phyloP scores from a whole-genome alignment of 2,113 vertebrate genomes.

The Anoura caudifer region DNA sequence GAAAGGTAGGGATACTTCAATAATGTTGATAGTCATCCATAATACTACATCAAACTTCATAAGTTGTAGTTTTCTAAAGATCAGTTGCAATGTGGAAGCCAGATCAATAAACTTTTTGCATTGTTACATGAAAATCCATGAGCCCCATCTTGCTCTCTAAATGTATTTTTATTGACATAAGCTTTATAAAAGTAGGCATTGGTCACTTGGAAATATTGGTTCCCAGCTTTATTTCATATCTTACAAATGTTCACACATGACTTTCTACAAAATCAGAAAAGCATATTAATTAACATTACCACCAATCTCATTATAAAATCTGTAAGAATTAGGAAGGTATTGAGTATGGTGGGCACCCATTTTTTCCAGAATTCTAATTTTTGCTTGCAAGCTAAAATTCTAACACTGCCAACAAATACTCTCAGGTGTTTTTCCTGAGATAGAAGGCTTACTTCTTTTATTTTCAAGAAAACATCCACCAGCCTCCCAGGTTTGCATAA shows the following conservation, averaged over 20 bases:
- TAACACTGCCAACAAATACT: background rate
- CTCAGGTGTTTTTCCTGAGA: background rate
- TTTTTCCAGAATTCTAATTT: constrained; percentile 23
- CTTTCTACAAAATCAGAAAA: background rate
- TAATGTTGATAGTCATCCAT: background rate
- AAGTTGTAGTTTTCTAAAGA: background rate
- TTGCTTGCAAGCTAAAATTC: background rate
- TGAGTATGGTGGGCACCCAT: background rate
- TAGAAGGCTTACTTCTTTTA: background rate
- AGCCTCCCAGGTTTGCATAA: background rate
- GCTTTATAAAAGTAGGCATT: background rate
- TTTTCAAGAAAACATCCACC: background rate
- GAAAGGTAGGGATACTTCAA: background rate
- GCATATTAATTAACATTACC: background rate
- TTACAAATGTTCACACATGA: background rate
- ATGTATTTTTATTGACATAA: background rate
- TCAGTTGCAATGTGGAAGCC: background rate
- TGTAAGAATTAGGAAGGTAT: background rate
- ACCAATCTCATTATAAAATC: background rate
- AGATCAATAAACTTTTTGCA: background rate
- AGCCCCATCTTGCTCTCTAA: background rate
- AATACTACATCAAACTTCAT: background rate
- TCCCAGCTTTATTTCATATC: background rate
- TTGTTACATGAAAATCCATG: background rate
- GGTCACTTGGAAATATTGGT: background rate